phyloP scores from a whole-genome alignment of 2,113 vertebrate genomes.

The Passer montanus region DNA sequence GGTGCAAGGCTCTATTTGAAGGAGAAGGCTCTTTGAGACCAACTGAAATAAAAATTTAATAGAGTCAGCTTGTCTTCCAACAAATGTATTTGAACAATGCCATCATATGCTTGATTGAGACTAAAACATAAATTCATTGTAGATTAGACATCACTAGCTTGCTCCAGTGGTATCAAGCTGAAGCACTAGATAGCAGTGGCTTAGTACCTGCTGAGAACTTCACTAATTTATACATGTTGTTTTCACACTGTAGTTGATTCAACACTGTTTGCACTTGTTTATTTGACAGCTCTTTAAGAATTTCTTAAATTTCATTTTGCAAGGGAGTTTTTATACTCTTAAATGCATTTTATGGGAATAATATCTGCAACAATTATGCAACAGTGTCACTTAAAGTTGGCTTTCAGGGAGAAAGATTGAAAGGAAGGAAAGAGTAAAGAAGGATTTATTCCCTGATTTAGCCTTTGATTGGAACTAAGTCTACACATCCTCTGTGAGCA shows the following conservation, averaged over 20 bases:
- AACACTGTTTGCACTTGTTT: neutral
- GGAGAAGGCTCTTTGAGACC: neutral
- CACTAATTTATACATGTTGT: neutral
- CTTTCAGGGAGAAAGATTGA: neutral
- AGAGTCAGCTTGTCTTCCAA: neutral
- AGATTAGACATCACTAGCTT: neutral
- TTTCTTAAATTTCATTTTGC: neutral
- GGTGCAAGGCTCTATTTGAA: neutral
- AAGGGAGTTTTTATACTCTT: neutral
- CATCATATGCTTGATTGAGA: neutral
- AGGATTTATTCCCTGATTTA: neutral
- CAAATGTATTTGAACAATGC: neutral
- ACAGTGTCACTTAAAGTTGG: neutral
- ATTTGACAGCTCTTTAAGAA: neutral
- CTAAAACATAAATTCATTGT: neutral
- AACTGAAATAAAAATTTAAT: neutral
- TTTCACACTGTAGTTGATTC: neutral
- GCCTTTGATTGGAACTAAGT: neutral
- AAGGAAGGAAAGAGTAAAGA: neutral
- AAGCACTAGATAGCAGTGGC: neutral
- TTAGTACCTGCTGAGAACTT: neutral
- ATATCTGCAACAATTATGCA: neutral
- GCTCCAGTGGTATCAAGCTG: neutral
- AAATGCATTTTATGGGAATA: neutral
- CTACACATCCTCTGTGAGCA: neutral